Evolutionary conservation across 2,113 vertebrate genomes (phyloP).

Genomic region (Platysternon megacephalum): DNA sequence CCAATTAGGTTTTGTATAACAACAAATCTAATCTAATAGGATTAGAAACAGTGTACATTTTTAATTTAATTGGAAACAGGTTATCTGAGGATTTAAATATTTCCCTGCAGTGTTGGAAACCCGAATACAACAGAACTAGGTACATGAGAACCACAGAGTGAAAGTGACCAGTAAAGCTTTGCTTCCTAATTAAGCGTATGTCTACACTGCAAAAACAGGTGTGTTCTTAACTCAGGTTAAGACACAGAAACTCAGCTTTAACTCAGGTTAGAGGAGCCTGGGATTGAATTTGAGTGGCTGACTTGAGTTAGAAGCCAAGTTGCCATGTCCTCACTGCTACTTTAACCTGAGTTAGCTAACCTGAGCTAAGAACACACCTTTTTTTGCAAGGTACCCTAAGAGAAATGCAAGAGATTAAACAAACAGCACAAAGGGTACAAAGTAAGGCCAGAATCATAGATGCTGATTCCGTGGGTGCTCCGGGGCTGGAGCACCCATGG

Average conservation of each 20-base stretch:
- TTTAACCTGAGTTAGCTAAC: not conserved
- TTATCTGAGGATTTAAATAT: not conserved
- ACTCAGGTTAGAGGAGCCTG: not conserved
- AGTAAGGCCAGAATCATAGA: not conserved
- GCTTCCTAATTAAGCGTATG: not conserved
- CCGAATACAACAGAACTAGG: not conserved
- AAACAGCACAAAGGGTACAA: not conserved
- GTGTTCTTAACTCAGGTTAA: not conserved
- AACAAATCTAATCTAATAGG: not conserved
- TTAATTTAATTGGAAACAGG: constrained; percentile 13
- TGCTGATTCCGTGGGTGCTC: no score
- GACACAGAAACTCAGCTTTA: not conserved
- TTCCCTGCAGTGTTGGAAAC: not conserved
- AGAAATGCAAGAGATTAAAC: no score
- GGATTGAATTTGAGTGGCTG: not conserved
- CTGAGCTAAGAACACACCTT: not conserved
- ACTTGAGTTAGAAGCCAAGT: not conserved
- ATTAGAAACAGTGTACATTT: constrained; percentile 27
- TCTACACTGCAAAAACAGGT: not conserved
- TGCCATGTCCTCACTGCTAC: not conserved
- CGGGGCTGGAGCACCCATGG: no score
- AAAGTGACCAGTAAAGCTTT: not conserved
- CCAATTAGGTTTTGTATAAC: constrained; percentile 36
- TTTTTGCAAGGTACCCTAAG: not conserved
- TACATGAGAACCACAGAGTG: not conserved